Percentiles rank a stretch among this genome's conserved stretches.
Conservation (phyloP, 1,140 invertebrate species). For the Lysiphlebus fabarum region DNA sequence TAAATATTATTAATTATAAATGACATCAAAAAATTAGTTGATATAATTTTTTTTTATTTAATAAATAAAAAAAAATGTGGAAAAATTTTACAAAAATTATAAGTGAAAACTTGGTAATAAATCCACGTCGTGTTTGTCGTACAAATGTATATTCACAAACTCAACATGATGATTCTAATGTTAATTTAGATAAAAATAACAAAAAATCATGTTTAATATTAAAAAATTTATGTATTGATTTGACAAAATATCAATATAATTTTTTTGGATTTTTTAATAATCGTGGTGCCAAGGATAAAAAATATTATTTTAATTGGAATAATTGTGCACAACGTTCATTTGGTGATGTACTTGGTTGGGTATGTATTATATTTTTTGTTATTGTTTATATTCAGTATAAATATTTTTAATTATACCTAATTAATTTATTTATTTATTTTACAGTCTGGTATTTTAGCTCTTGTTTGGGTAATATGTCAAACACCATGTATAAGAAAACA, state of each 20-base stretch:
- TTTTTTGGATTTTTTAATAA: slow-evolving; percentile 30
- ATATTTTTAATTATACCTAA: background rate
- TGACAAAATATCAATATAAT: slow-evolving; percentile 19
- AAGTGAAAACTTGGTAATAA: slow-evolving; percentile 41
- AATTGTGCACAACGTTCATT: slow-evolving; percentile 32
- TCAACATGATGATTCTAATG: slow-evolving; percentile 29
- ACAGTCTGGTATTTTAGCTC: slow-evolving; percentile 39
- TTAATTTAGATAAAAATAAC: slow-evolving; percentile 35
- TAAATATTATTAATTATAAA: too few species aligned
- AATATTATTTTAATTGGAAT: slow-evolving; percentile 35
- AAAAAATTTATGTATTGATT: slow-evolving; percentile 29
- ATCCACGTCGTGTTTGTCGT: slow-evolving; percentile 39
- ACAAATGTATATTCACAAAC: slow-evolving; percentile 44
- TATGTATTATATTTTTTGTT: slow-evolving; percentile 26
- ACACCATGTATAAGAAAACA: slow-evolving; percentile 27
- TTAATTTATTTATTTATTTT: slow-evolving; percentile 22
- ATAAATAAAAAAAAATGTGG: slow-evolving; percentile 37
- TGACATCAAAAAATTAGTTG: too few species aligned
- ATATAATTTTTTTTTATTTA: too few species aligned
- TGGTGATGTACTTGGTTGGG: slow-evolving; percentile 45
- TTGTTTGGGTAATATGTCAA: slow-evolving; percentile 36
- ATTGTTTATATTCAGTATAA: background rate
- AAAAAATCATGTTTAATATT: slow-evolving; percentile 25
- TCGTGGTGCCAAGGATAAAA: slow-evolving; percentile 31
- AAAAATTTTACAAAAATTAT: slow-evolving; percentile 41